Percentiles rank a stretch among this genome's conserved stretches.
Evolutionary conservation across 1,140 invertebrate genomes (phyloP).

Genomic region (Papilio glaucus): DNA sequence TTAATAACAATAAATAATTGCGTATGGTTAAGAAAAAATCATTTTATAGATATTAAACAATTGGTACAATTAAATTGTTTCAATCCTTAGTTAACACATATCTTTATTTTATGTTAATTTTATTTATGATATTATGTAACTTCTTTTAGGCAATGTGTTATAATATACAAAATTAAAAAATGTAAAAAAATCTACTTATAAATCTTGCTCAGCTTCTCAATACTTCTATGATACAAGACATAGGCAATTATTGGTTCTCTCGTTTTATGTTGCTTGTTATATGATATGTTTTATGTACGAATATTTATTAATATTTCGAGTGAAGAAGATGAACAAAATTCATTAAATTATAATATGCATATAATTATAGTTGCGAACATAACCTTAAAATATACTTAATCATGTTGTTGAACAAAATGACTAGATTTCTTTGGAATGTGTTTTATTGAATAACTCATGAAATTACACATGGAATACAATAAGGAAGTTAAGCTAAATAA

Average conservation of each 20-base stretch:
- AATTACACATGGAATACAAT: not conserved
- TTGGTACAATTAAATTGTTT: constrained; percentile 11
- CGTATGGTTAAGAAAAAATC: no score
- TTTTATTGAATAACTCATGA: not conserved
- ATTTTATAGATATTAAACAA: constrained; percentile 12
- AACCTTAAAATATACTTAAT: not conserved
- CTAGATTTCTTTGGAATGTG: constrained; percentile 20
- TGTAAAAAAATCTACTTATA: constrained; percentile 41
- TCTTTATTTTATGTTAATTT: not conserved
- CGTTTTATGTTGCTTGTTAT: constrained; percentile 41
- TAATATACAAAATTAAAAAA: constrained; percentile 32
- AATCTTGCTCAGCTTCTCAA: constrained; percentile 61
- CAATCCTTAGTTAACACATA: not conserved
- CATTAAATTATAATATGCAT: constrained; percentile 38
- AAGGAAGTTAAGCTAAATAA: no score
- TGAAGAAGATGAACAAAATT: constrained; percentile 65
- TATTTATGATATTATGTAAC: constrained; percentile 27
- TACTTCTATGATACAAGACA: constrained; percentile 32
- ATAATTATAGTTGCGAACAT: not conserved
- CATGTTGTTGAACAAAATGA: not conserved
- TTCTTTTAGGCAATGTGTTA: not conserved
- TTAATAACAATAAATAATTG: not conserved
- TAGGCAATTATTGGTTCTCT: constrained; percentile 34
- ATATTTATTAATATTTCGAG: constrained; percentile 43
- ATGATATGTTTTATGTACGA: constrained; percentile 60